These are phyloP conservation scores for Sarcophaga bullata DNA, from an alignment of 1,140 invertebrate species.

Conservation along the genomic window DNA sequence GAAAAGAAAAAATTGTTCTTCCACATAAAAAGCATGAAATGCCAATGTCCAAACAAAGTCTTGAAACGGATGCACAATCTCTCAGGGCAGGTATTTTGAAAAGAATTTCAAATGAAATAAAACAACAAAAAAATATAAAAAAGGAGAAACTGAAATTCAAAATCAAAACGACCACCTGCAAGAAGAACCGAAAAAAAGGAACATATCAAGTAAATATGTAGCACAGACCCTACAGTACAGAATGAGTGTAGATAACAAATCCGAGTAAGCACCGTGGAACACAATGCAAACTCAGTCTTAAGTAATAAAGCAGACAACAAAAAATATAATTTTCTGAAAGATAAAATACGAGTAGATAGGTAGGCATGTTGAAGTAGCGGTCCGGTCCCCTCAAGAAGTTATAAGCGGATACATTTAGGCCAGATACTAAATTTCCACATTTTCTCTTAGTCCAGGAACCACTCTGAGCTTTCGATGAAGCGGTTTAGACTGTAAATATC, in stretches of 20 bases:
- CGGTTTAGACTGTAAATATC: no score
- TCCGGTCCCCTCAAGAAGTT: no score
- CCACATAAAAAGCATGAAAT: conserved; percentile 18
- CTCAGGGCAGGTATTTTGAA: neutral
- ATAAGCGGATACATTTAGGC: no score
- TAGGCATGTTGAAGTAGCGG: no score
- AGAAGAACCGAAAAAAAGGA: conserved; percentile 55
- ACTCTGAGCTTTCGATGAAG: no score
- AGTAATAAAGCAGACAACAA: no score
- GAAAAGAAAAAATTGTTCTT: no score
- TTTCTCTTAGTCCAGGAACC: no score
- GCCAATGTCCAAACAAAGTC: conserved; percentile 30
- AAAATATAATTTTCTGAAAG: no score
- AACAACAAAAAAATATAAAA: neutral
- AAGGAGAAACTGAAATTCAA: neutral
- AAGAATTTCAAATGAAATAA: neutral
- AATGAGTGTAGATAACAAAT: neutral
- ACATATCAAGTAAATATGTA: conserved; percentile 63
- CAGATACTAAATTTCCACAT: no score
- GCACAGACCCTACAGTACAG: conserved; percentile 59
- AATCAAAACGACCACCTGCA: conserved; percentile 36
- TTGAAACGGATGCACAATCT: neutral
- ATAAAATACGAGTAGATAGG: no score
- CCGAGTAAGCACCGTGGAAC: neutral
- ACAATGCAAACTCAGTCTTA: neutral